Evolutionary conservation across 2,113 vertebrate species (phyloP), one percentile per base, ranked within the genome.

Genomic region (Dermatemys mawii): DNA sequence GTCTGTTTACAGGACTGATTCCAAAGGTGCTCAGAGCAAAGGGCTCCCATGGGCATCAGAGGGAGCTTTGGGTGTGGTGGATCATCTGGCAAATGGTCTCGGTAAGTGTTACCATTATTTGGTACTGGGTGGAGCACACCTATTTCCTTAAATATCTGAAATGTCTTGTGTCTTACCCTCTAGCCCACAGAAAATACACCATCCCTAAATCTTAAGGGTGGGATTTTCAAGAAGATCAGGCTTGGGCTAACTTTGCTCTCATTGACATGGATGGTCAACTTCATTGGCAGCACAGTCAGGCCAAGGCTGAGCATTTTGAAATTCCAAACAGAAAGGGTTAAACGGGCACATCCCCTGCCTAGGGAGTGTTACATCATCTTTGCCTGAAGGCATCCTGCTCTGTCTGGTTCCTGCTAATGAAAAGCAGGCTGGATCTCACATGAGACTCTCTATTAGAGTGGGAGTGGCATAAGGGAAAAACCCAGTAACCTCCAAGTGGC

Each of bases 131-230:
- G 14, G 44, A 14, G 27, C 24, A 27, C 22, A 27, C 38, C 12
- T 32, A 41, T 29, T 1, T 1, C 3, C 5, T n/a, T 4, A 5
- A 2, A 63, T 29, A 21, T 46, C 38, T 46, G 22, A 53, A 46
- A 54, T 12, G 22, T 19, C 46, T n/a, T 81, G 78, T 0, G 1
- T 3, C 1, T 73, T 11, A 26, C 41, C 35, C 22, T 3, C 1
- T 24, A 22, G 50, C 32, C 55, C 0, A 0, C 24, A 29, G 24
- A 2, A 29, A 32, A 48, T 5, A 38, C 0, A 0, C 19, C 8
- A 49, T 0, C 2, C 16, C 1, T 1, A 1, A 67, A 10, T 76
- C 60, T 55, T 51, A 3, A 5, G 22, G 9, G 41, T 1, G 13
- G 11, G 0, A 7, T 53, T 44, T 6, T 26, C 35, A 73, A 29